These are phyloP conservation scores for Gadus macrocephalus DNA, from an alignment of 2,113 vertebrate genomes.

Conservation along the genomic window DNA sequence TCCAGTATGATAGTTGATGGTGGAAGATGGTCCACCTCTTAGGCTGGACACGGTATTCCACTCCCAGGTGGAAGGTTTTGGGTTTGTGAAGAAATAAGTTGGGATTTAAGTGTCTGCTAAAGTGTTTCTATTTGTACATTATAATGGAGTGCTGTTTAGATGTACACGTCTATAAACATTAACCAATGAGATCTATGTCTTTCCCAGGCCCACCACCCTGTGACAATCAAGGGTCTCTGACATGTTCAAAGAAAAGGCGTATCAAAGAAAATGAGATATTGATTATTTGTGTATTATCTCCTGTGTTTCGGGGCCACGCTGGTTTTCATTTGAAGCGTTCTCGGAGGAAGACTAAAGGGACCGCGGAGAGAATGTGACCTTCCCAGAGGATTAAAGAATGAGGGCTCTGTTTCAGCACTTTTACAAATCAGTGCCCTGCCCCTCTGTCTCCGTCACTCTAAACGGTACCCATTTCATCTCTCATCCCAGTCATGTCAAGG, in stretches of 20 bases:
- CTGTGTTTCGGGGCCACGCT: not conserved
- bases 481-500: not conserved
- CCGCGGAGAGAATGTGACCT: conserved; percentile 42
- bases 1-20: too few relatives aligned
- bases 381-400: conserved; percentile 29
- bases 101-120: conserved; percentile 21
- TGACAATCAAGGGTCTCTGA: conserved; percentile 51
- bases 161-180: conserved; percentile 43
- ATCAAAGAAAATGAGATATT: conserved; percentile 62
- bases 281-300: conserved; percentile 22
- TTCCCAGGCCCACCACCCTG: conserved; percentile 33
- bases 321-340: conserved; percentile 2
- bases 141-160: conserved; percentile 28
- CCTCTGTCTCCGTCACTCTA: conserved; percentile 8
- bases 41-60: too few relatives aligned
- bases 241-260: conserved; percentile 50
- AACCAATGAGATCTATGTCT: conserved; percentile 46
- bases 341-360: conserved; percentile 25
- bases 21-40: too few relatives aligned
- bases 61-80: too few relatives aligned
- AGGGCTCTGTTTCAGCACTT: conserved; percentile 36
- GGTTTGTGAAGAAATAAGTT: too few relatives aligned
- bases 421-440: conserved; percentile 30
- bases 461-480: not conserved
- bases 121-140: conserved; percentile 14